Evolutionary conservation across 1,140 invertebrate species (phyloP), one percentile per base, ranked within the genome.

Genomic region (Drosophila repleta): DNA sequence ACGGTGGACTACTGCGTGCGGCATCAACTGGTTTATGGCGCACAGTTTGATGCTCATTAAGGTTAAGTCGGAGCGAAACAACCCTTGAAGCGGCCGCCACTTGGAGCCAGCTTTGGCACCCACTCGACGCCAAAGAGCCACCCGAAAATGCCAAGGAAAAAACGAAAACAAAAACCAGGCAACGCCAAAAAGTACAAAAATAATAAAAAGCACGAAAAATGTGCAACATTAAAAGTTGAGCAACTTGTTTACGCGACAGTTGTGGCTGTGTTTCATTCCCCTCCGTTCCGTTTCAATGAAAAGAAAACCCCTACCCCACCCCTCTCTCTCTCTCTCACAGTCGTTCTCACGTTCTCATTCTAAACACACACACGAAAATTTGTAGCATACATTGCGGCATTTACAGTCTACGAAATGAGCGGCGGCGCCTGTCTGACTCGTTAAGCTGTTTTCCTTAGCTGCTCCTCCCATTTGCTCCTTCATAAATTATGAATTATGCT

Each of bases 181-280:
- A 46, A 18, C 11, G 8, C 45, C 29, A 8, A 29, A 29, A 24
- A 24, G 4, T n/a, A 24, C 32, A 52, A 20, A 43, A 26, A 49
- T 46, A 46, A 46, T 35, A 62, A 45, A 43, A 58, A 51, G 39
- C 49, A 41, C 20, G 56, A 72, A 75, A 66, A 75, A 75, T 75
- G 73, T 75, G 74, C 74, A 73, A 63, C 74, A 76, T 76, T 76
- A 76, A 76, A 76, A 76, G 74, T 76, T 76, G 74, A 73, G 70
- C 73, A 75, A 75, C 73, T 75, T 72, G 73, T 72, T 75, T 75
- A 65, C 61, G 72, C 68, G 72, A 70, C 72, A 74, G 67, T 46
- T 70, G 67, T 49, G 53, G 58, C 53, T 58, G 53, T 58, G 62
- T 71, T 71, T 52, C 68, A 71, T 66, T 66, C 26, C 10, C 11